Evolutionary conservation across 37 sponge, comb jelly and placozoan genomes (phyloP), one percentile per base, ranked within the genome.

Genomic region (Axinella damicornis): DNA sequence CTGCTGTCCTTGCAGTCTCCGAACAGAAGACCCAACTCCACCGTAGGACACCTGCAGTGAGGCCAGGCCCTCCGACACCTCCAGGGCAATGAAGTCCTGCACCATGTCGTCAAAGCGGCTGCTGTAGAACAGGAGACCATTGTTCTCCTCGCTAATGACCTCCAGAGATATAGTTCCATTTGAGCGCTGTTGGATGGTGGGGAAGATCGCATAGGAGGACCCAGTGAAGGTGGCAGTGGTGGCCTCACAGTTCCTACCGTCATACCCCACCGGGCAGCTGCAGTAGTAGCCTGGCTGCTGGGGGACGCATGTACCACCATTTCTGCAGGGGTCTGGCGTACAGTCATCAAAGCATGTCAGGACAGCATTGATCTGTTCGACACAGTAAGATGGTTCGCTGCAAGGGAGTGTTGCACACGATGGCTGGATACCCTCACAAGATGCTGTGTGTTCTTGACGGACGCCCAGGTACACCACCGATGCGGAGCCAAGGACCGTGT

Each of bases 201-300:
- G 87, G 41, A 94, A 89, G 15, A 90, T 28, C 6, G 71, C 87
- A 72, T 82, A 90, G 2, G 91, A 82, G 27, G 22, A 19, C 0
- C 69, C 80, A 34, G 53, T 24, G 69, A 94, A 90, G 14, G 73
- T 82, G 2, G 82, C 87, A 18, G 37, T 65, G 22, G 84, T 87
- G 14, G 62, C 66, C 56, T 94, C 90, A 57, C 94, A 94, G 41
- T 82, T 83, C 21, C 80, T 78, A 1, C 94, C 94, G 57, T 77
- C 74, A n/a, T 78, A 87, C 13, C 87, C 87, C 1, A 25, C 25
- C 2, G 55, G 76, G 74, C 94, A 94, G 37, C 14, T 12, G 64
- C 94, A 94, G 67, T 63, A 65, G 65, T 83, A 86, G 21, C 90
- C 90, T 6, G 94, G 94, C 17, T 55, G 28, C 70, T 94, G 94